These are phyloP conservation scores for Rhinella marina DNA, from an alignment of 2,797 vertebrate species.

Conservation along the genomic window DNA sequence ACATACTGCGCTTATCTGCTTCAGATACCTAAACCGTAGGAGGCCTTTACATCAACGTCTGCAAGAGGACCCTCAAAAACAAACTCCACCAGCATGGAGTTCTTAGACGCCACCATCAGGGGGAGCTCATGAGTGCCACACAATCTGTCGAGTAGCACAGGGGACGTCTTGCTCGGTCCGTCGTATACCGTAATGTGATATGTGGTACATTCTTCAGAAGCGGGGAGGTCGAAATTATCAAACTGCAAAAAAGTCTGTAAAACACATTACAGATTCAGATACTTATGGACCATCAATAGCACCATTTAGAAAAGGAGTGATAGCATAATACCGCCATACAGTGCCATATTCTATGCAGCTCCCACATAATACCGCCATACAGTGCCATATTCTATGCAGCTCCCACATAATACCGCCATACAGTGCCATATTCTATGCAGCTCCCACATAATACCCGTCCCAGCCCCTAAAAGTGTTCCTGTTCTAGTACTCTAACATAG, in stretches of 20 bases:
- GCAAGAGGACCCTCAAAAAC: slow-evolving; percentile 56
- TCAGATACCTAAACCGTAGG: slow-evolving; percentile 65
- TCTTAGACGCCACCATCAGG: slow-evolving; percentile 60
- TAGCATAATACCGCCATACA: not conserved
- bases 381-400: too few species aligned
- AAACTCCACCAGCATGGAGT: slow-evolving; percentile 66
- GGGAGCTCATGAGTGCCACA: slow-evolving; percentile 65
- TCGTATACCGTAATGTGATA: slow-evolving; percentile 71
- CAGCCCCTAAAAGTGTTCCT: too few species aligned
- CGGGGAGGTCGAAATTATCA: slow-evolving; percentile 62
- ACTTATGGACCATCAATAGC: not conserved
- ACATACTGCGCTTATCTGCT: not conserved
- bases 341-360: not conserved
- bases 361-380: too few species aligned
- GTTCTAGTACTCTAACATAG: too few species aligned
- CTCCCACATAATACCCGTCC: too few species aligned
- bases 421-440: not conserved
- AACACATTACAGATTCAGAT: not conserved
- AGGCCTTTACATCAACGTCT: slow-evolving; percentile 63
- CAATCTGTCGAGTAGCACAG: slow-evolving; percentile 68
- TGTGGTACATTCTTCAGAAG: slow-evolving; percentile 64
- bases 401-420: not conserved
- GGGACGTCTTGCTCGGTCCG: slow-evolving; percentile 65
- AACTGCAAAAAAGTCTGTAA: slow-evolving; percentile 66
- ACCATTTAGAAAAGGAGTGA: not conserved